phyloP scores from a whole-genome alignment of 1,140 invertebrate species.

The Ooceraea biroi region DNA sequence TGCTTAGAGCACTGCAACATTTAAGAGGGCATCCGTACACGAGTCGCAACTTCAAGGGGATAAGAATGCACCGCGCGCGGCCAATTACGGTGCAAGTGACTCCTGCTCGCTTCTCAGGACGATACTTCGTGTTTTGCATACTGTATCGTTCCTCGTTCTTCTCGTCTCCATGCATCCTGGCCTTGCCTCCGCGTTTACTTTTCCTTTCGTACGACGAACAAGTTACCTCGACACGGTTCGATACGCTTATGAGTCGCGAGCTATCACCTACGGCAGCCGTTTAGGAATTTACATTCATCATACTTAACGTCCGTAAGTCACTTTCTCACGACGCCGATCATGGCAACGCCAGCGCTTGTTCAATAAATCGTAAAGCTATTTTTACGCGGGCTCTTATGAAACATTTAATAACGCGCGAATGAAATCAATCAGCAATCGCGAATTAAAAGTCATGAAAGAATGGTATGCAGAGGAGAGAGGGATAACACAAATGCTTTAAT shows the following conservation, averaged over 20 bases:
- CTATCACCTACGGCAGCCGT: slow-evolving; percentile 36
- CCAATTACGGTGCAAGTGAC: slow-evolving; percentile 70
- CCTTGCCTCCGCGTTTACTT: slow-evolving; percentile 37
- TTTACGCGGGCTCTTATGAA: slow-evolving; percentile 14
- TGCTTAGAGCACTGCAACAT: slow-evolving; percentile 68
- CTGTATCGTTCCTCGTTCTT: slow-evolving; percentile 52
- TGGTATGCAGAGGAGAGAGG: neutral
- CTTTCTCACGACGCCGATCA: slow-evolving; percentile 17
- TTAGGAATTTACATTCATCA: slow-evolving; percentile 58
- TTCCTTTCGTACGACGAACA: slow-evolving; percentile 60
- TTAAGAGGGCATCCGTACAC: slow-evolving; percentile 64
- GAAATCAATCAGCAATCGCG: neutral
- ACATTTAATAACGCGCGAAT: slow-evolving; percentile 1
- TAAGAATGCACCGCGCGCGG: slow-evolving; percentile 73
- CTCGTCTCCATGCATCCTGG: slow-evolving; percentile 38
- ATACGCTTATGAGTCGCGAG: slow-evolving; percentile 60
- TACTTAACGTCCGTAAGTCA: slow-evolving; percentile 30
- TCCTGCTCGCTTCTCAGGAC: slow-evolving; percentile 69
- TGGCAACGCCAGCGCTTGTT: slow-evolving; percentile 25
- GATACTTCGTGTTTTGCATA: slow-evolving; percentile 74
- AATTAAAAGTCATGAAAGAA: neutral
- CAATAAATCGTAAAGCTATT: slow-evolving; percentile 2
- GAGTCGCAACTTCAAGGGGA: slow-evolving; percentile 60
- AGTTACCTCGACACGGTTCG: slow-evolving; percentile 50
- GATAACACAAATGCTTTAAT: neutral